Evolutionary conservation across 2,888 invertebrate genomes (phyloP).

Genomic region (Trichopoda pennipes): DNA sequence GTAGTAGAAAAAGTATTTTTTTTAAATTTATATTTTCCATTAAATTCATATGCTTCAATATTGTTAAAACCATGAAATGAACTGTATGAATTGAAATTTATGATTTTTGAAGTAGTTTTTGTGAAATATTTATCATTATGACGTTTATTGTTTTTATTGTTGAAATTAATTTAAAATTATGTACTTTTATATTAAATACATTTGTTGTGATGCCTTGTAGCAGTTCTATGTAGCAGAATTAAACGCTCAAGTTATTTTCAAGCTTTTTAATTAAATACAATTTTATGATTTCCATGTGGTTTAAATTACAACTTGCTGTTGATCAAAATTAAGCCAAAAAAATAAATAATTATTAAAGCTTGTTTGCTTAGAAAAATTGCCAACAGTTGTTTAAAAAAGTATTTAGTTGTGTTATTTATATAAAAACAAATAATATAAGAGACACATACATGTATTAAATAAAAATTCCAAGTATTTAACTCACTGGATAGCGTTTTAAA

Average conservation of each 20-base stretch:
- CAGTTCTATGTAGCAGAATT: background rate
- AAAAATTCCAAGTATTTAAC: background rate
- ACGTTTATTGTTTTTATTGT: too few relatives aligned
- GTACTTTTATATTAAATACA: background rate
- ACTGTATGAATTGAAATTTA: too few relatives aligned
- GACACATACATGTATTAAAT: slow-evolving; percentile 16
- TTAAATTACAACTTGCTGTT: slow-evolving; percentile 25
- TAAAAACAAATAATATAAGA: background rate
- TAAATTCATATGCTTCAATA: background rate
- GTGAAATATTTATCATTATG: too few relatives aligned
- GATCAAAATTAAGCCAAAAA: slow-evolving; percentile 15
- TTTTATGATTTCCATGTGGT: slow-evolving; percentile 32
- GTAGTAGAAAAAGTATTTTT: too few relatives aligned
- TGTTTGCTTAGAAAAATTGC: slow-evolving; percentile 33
- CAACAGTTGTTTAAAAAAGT: slow-evolving; percentile 19
- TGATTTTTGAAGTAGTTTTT: too few relatives aligned
- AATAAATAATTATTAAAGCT: slow-evolving; percentile 6
- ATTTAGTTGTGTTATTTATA: background rate
- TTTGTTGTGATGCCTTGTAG: slow-evolving; percentile 20
- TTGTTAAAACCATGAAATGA: too few relatives aligned
- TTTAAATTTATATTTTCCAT: too few relatives aligned
- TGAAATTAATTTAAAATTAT: background rate
- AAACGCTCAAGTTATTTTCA: slow-evolving; percentile 35
- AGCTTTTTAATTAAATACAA: slow-evolving; percentile 33
- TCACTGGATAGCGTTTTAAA: slow-evolving; percentile 2